Evolutionary conservation across 2,797 vertebrate species (phyloP), one percentile per base, ranked within the genome.

Genomic region (Enoplosus armatus): DNA sequence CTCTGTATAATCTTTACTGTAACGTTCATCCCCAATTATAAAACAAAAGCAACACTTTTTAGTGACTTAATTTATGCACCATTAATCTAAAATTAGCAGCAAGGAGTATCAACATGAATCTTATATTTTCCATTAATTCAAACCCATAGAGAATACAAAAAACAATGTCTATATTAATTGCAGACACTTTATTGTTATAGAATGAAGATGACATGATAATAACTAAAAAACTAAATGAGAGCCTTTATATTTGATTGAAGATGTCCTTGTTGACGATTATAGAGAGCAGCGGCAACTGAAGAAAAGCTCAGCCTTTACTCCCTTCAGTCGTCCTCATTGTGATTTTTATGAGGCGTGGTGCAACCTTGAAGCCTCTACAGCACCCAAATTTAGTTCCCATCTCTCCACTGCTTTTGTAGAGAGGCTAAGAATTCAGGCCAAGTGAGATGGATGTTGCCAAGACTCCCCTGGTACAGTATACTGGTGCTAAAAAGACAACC

Each of bases 361-460:
- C 71, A 74, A 78, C 77, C 55, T 56, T 85, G 45, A 78, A 86
- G 75, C 64, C 51, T 72, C 53, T 61, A 60, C 59, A 45, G 65
- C 53, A 54, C 56, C 71, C 71, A 58, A 39, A 80, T 89, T 53
- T 77, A 65, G 56, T 77, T 85, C 58, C 43, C 16, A 45, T 82
- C 56, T 66, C 50, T 68, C 45, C 31, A 22, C 56, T 29, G 63
- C 56, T 55, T 79, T 78, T 37, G 62, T 55, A 56, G 47, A 63
- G 56, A 79, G 35, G 41, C 75, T 50, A 50, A 71, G 67, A 84
- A 87, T 79, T 89, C 70, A 82, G 62, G 75, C 83, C 78, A 87
- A 80, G 60, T 66, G 45, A 88, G 70, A 83, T 48, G 59, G 72
- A 82, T 80, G 75, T 77, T 82, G 83, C 63, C 68, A 82, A 72